Conservation (phyloP, 1,140 invertebrate species). For the Drosophila watanabei region DNA sequence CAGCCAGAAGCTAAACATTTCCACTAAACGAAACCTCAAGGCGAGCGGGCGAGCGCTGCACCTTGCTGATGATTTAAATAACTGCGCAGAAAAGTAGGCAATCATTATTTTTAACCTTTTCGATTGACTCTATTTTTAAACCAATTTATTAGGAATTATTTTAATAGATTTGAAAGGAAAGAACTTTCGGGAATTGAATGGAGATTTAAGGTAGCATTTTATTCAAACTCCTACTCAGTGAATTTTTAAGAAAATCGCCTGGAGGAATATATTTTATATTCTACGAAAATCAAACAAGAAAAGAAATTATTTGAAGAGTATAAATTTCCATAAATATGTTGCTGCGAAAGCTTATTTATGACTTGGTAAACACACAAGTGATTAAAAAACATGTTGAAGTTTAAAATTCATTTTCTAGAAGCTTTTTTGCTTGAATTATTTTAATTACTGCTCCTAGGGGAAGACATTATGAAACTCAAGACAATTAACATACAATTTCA, state of each 20-base stretch:
- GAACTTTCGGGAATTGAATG: not conserved
- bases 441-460: constrained; percentile 26
- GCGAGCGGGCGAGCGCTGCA: not conserved
- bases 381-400: not conserved
- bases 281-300: too few species aligned
- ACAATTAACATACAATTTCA: constrained; percentile 25
- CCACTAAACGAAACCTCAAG: not conserved
- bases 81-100: constrained; percentile 29
- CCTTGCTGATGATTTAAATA: constrained; percentile 4
- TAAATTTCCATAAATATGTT: not conserved
- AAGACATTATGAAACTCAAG: constrained; percentile 2
- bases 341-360: not conserved
- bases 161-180: not conserved
- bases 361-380: not conserved
- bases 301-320: too few species aligned
- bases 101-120: constrained; percentile 9
- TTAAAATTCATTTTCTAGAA: constrained; percentile 10
- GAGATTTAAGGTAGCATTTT: too few species aligned
- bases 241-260: not conserved
- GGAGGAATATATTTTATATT: not conserved
- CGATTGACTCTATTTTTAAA: not conserved
- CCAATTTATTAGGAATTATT: not conserved
- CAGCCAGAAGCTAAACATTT: not conserved
- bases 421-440: constrained; percentile 10
- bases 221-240: not conserved